Base-by-base conservation (phyloP, 1,140 invertebrate genomes). In the Steinernema khuongi region DNA sequence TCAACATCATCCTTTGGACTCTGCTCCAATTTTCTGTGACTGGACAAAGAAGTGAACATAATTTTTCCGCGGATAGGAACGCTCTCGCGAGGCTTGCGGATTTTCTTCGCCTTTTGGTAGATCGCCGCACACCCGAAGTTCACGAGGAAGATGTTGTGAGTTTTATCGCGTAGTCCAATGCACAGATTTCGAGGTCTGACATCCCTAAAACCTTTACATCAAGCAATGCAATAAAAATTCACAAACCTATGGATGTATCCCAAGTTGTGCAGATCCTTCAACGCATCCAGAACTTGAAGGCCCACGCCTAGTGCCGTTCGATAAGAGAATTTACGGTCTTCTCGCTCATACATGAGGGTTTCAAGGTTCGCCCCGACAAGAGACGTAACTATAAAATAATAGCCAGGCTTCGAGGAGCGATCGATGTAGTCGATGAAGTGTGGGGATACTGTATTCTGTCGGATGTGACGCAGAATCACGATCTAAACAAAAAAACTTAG, bases 341-440 rank as follows among this genome's bases (percentile, higher is more conserved):
- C 50, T 22, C 26, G 50, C 11, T 60, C 50, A 22, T 60, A 22
- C 11, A 26, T 26, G 7, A 60, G 50, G 19, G 50, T 60, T 22
- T 60, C 50, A 17, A 60, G 50, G 50, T 60, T 60, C 50, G 7
- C 7, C 4, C 50, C 50, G 11, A 60, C 50, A 22, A 60, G 50
- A 2, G 50, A 60, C 4, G 50, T 60, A 4, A 60, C 50, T 22
- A 60, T 60, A 22, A 60, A 60, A 22, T n/a, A 60, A 22, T 60
- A 60, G 50, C 19, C 26, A 7, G 50, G 50, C 22, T 60, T 60
- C 11, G 50, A 60, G 26, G 50, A 14, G 11, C 50, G 50, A 26
- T 60, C 50, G 14, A 60, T 22, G 50, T 60, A 60, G 50, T 60
- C 50, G 50, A 60, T 60, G 50, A 60, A 60, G 50, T 60, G 50